Evolutionary conservation across 2,888 invertebrate species (phyloP), one percentile per base, ranked within the genome.

Genomic region (Labia minor): DNA sequence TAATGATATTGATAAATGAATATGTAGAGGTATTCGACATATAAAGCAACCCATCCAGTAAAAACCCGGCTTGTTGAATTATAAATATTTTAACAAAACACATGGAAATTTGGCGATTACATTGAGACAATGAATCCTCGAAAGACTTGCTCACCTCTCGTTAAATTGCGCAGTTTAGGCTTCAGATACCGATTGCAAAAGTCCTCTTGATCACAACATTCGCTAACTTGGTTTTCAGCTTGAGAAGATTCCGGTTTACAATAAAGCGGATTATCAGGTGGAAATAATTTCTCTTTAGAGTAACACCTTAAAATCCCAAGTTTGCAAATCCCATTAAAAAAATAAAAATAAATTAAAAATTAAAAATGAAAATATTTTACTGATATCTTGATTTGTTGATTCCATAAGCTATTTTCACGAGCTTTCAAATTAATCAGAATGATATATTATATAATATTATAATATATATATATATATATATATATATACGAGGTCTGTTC

Each of bases 171-270:
- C 64, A 78, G 74, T 67, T 74, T 71, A 67, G 82, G 81, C 69
- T 75, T 78, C 74, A 82, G 75, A 71, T 80, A 74, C 71, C 75
- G 76, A 77, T 87, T 89, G 85, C 89, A 90, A 82, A 81, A 85
- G 82, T 87, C 87, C 77, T 81, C 80, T 74, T 81, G 76, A 69
- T 78, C 77, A 81, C 88, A 89, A 85, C 88, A 89, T 72, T 75
- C 75, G 71, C 81, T 73, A 63, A 72, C 78, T 74, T 77, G 78
- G 70, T 76, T 74, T 66, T 74, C 64, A 68, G 70, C 65, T 79
- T 79, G 73, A 19, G 70, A 64, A 63, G 65, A 67, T 33, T 63
- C 62, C 26, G 63, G 66, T 21, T 83, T 81, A 80, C 85, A 85
- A 83, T 83, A 83, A 74, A 83, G 79, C 71, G 85, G 84, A 77